A percentile compares a stretch with the other conserved stretches of the same genome.
Evolutionary conservation across 2,797 vertebrate species (phyloP).

Genomic region (Podarcis siculus): DNA sequence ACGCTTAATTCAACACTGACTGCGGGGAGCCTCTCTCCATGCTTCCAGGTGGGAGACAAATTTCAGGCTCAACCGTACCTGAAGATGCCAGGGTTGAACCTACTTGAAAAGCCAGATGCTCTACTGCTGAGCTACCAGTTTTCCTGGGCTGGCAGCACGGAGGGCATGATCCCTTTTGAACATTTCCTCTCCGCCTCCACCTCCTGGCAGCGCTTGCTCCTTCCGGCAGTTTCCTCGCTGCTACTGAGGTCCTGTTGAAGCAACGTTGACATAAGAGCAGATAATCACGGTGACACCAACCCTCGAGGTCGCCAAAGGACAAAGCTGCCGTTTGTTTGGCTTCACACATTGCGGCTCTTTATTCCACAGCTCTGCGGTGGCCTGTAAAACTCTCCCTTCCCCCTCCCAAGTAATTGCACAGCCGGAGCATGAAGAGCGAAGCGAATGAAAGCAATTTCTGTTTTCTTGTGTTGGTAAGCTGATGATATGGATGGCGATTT

Average conservation of each 20-base stretch:
- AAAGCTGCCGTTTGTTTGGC: conserved; percentile 37
- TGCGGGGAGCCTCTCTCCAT: too few relatives aligned
- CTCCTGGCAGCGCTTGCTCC: conserved; percentile 7
- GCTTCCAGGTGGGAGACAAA: too few relatives aligned
- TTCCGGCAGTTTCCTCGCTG: conserved; percentile 8
- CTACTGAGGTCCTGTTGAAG: conserved; percentile 24
- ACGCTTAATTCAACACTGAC: too few relatives aligned
- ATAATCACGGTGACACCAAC: conserved; percentile 36
- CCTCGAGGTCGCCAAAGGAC: conserved; percentile 29
- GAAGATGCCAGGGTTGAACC: too few relatives aligned
- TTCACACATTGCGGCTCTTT: conserved; percentile 36
- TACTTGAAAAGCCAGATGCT: too few relatives aligned
- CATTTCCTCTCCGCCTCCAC: not conserved
- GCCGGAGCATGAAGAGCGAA: not conserved
- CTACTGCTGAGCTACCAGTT: not conserved
- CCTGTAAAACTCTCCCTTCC: not conserved
- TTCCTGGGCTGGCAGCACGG: not conserved
- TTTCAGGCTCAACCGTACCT: too few relatives aligned
- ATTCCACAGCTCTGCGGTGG: conserved; percentile 14
- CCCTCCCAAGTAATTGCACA: conserved; percentile 13
- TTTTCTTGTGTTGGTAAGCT: conserved; percentile 31
- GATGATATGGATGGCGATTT: conserved; percentile 27
- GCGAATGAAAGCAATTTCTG: conserved; percentile 37
- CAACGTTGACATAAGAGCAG: conserved; percentile 42
- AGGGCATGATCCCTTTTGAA: not conserved